phyloP scores from a whole-genome alignment of 2,113 vertebrate species.

The Silurus asotus region DNA sequence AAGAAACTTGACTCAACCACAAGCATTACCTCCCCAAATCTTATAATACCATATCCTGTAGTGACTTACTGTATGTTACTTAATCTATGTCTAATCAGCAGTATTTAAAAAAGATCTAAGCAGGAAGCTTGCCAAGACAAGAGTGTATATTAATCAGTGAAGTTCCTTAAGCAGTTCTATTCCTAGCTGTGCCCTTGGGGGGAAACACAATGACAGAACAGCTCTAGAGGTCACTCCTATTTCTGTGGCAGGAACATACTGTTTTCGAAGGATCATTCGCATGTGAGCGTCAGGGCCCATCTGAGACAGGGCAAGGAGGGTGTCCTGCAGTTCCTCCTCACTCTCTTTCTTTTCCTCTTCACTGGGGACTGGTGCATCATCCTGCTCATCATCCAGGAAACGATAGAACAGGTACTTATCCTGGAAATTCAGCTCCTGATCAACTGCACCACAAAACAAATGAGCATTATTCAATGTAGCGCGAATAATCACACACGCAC shows the following conservation, averaged over 20 bases:
- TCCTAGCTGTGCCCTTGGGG: constrained; percentile 30
- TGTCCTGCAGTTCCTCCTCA: constrained; percentile 93
- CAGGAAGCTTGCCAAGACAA: not conserved
- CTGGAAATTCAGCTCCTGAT: constrained; percentile 92
- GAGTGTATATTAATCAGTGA: constrained; percentile 27
- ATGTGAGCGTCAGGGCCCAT: constrained; percentile 95
- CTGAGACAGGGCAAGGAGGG: constrained; percentile 89
- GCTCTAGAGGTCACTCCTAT: constrained; percentile 22
- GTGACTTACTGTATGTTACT: constrained; percentile 20
- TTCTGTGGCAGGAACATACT: constrained; percentile 70
- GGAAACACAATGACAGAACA: constrained; percentile 22
- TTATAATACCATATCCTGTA: not conserved
- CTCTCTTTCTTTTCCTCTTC: constrained; percentile 90
- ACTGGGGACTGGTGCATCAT: constrained; percentile 79
- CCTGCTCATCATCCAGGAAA: constrained; percentile 91
- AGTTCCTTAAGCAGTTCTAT: constrained; percentile 16
- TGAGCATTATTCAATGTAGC: not conserved
- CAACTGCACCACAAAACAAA: constrained; percentile 73
- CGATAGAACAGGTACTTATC: constrained; percentile 98
- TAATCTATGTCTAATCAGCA: constrained; percentile 1
- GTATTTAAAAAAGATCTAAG: constrained; percentile 14
- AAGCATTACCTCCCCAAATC: not conserved
- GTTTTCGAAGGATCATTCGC: constrained; percentile 96
- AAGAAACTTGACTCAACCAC: not conserved
- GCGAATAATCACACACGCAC: constrained; percentile 4